phyloP scores from a whole-genome alignment of 1,140 invertebrate genomes.

The Hermatobates lingyangjiaoensis region DNA sequence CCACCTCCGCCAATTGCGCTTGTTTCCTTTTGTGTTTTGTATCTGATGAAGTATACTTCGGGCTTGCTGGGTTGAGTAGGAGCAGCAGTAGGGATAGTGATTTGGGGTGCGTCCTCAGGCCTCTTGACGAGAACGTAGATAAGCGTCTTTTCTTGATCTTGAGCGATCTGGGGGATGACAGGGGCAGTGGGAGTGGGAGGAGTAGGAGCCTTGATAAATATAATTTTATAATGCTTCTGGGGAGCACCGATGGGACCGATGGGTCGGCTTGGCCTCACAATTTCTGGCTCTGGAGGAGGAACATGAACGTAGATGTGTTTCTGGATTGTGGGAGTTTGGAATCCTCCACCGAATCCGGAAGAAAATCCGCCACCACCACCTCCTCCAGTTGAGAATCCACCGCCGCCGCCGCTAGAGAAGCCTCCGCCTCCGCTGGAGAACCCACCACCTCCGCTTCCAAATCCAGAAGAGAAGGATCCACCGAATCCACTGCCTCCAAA shows the following conservation, averaged over 20 bases:
- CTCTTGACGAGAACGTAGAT: slow-evolving; percentile 75
- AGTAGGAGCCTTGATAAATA: slow-evolving; percentile 73
- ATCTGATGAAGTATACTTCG: slow-evolving; percentile 73
- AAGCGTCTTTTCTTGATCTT: slow-evolving; percentile 70
- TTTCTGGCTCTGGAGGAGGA: slow-evolving; percentile 49
- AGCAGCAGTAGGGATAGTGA: slow-evolving; percentile 47
- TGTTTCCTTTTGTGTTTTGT: slow-evolving; percentile 52
- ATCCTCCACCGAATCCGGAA: slow-evolving; percentile 21
- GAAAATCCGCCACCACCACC: slow-evolving; percentile 25
- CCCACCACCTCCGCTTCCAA: neutral
- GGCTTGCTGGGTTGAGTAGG: slow-evolving; percentile 66
- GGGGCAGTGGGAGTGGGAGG: slow-evolving; percentile 50
- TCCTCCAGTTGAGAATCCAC: slow-evolving; percentile 10
- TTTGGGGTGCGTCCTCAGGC: slow-evolving; percentile 56
- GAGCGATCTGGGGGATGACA: slow-evolving; percentile 47
- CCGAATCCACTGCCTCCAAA: slow-evolving; percentile 1
- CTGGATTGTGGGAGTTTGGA: slow-evolving; percentile 32
- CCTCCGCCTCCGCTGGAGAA: slow-evolving; percentile 21
- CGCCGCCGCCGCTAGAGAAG: slow-evolving; percentile 20
- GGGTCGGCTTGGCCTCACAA: slow-evolving; percentile 32
- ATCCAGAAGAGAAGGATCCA: neutral
- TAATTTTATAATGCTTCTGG: slow-evolving; percentile 72
- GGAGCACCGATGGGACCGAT: slow-evolving; percentile 35
- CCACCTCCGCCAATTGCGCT: slow-evolving; percentile 15
- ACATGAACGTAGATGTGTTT: slow-evolving; percentile 69